Evolutionary conservation across 2,888 invertebrate genomes (phyloP).

Genomic region (Meliscaeva auricollis): DNA sequence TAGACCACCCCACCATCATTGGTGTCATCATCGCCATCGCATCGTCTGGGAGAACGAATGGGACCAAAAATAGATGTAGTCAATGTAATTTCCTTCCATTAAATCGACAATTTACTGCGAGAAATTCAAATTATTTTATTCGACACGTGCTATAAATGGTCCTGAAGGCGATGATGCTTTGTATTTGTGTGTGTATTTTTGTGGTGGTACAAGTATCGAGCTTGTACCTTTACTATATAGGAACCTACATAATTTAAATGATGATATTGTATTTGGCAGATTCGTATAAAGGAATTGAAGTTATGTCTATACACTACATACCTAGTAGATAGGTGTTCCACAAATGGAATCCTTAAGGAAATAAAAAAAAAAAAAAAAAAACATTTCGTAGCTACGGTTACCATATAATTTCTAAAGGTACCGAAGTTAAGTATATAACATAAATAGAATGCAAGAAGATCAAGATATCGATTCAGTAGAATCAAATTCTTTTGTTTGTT

Average conservation of each 20-base stretch:
- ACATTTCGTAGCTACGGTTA: no score
- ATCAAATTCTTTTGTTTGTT: no score
- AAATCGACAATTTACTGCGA: conserved; percentile 35
- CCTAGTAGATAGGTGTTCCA: no score
- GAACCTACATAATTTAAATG: not conserved
- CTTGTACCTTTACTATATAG: not conserved
- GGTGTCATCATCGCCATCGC: conserved; percentile 12
- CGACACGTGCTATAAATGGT: conserved; percentile 50
- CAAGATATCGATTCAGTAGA: no score
- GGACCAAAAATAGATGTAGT: conserved; percentile 33
- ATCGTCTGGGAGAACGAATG: not conserved
- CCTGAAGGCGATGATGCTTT: not conserved
- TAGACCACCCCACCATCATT: conserved; percentile 30
- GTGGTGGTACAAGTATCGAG: conserved; percentile 5
- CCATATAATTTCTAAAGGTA: no score
- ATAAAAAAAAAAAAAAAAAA: no score
- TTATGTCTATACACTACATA: not conserved
- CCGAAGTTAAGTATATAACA: no score
- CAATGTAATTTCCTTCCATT: conserved; percentile 35
- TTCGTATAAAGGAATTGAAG: not conserved
- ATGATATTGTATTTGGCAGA: no score
- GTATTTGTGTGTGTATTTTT: not conserved
- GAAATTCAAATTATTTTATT: conserved; percentile 45
- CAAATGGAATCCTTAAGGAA: no score
- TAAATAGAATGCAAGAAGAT: no score